phyloP scores from a whole-genome alignment of 1,140 invertebrate species.

The Pseudobourletiella spinata region DNA sequence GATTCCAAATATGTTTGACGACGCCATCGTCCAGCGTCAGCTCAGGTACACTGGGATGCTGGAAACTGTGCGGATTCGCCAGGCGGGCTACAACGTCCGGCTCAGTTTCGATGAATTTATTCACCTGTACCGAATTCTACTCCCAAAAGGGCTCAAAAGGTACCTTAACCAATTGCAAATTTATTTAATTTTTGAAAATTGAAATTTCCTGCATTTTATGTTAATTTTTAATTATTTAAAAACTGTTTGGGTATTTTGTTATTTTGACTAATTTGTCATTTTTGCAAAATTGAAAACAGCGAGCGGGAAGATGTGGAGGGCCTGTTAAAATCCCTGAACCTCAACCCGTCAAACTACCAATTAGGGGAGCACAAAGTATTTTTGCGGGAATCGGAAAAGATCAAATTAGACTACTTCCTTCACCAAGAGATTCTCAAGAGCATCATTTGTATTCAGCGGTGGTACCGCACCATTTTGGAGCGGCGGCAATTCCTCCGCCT shows the following conservation, averaged over 20 bases:
- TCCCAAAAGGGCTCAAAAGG: slow-evolving; percentile 73
- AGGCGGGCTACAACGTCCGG: slow-evolving; percentile 89
- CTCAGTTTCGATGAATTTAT: slow-evolving; percentile 91
- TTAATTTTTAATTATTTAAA: too few relatives aligned
- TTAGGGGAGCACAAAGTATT: slow-evolving; percentile 85
- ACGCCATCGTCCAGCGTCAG: slow-evolving; percentile 85
- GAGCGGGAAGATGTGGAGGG: slow-evolving; percentile 68
- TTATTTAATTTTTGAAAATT: too few relatives aligned
- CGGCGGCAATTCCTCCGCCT: slow-evolving; percentile 64
- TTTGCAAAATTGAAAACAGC: slow-evolving; percentile 40
- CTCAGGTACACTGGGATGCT: slow-evolving; percentile 88
- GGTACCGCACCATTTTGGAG: slow-evolving; percentile 75
- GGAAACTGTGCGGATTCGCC: slow-evolving; percentile 88
- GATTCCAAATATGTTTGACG: slow-evolving; percentile 83
- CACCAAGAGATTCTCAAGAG: slow-evolving; percentile 89
- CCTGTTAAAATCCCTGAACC: slow-evolving; percentile 67
- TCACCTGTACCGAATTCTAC: slow-evolving; percentile 77
- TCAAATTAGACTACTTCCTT: slow-evolving; percentile 78
- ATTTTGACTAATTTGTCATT: background rate
- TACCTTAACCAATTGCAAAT: slow-evolving; percentile 28
- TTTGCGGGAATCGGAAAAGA: slow-evolving; percentile 86
- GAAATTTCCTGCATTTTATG: background rate
- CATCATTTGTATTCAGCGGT: slow-evolving; percentile 83
- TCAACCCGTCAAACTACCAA: slow-evolving; percentile 84
- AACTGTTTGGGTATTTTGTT: too few relatives aligned